Base-by-base conservation (phyloP, 2,888 invertebrate genomes). In the Drosophila helvetica region DNA sequence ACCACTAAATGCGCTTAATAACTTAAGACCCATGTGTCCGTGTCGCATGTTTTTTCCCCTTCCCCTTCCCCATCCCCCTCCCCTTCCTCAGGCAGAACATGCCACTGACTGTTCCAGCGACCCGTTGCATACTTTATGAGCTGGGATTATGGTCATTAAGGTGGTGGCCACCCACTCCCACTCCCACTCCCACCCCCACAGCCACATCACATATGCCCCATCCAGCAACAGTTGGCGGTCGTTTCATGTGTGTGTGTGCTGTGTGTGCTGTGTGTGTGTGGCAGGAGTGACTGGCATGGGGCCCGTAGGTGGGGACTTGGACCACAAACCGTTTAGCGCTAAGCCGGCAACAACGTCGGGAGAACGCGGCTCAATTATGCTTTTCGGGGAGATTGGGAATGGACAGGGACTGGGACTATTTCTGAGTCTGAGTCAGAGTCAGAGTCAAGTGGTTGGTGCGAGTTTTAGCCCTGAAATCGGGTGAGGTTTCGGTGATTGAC, bases 111-210 rank as follows among this genome's bases (percentile, higher is more conserved):
- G 74, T 48, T 15, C 12, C 33, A 15, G 1, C 74, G 63, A 75
- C 52, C 53, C 67, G 64, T 70, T 80, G 84, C 84, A 80, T 80
- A 80, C 64, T 80, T 80, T 73, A 80, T 80, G 84, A 80, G 73
- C 78, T 27, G 55, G 74, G 80, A 84, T 84, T 84, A 80, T 76
- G 81, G 81, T 74, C 80, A 80, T 80, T 83, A 83, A 78, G 78
- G 69, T 60, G 56, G 22, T 17, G 7, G 45, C 6, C 27, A 22
- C 10, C 17, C 38, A 51, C 48, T 10, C 3, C 15, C 33, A 33
- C 12, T 12, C 0, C 15, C 15, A 15, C 15, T 1, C 15, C 2
- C 38, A 7, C 38, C 2, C 6, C 6, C 33, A 12, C 38, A 55
- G 42, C 50, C 43, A 50, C 27, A 52, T 45, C 42, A 52, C 66